phyloP scores from a whole-genome alignment of 2,113 vertebrate genomes.

The Scomber colias region DNA sequence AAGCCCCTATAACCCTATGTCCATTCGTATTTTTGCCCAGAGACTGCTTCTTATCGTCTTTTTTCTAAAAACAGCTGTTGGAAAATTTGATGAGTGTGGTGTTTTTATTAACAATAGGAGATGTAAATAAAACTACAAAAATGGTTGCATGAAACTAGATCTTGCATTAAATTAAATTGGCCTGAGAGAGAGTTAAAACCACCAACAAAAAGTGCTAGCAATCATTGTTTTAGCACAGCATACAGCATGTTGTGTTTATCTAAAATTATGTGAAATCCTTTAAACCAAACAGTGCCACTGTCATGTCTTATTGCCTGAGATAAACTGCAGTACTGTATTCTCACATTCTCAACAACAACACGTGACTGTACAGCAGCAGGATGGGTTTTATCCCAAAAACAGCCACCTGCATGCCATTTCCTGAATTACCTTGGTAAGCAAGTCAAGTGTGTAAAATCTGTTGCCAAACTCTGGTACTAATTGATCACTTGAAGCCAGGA shows the following conservation, averaged over 20 bases:
- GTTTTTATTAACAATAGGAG: neutral
- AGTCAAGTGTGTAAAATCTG: constrained; percentile 47
- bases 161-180: neutral
- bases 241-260: too few species aligned
- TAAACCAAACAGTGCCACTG: neutral
- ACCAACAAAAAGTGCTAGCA: neutral
- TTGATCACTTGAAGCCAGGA: constrained; percentile 50
- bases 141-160: neutral
- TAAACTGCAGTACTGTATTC: neutral
- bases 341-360: constrained; percentile 13
- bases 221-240: neutral
- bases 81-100: neutral
- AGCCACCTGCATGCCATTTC: constrained; percentile 55
- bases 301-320: constrained; percentile 9
- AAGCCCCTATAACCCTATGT: too few species aligned
- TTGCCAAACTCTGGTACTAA: constrained; percentile 49
- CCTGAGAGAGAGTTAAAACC: neutral
- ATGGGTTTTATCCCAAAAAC: constrained; percentile 39
- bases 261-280: neutral
- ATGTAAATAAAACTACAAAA: neutral
- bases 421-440: constrained; percentile 33
- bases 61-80: too few species aligned
- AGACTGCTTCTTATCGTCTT: too few species aligned
- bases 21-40: too few species aligned
- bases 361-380: constrained; percentile 18